Conservation (phyloP, 2,113 vertebrate species). For the Phaethon lepturus region DNA sequence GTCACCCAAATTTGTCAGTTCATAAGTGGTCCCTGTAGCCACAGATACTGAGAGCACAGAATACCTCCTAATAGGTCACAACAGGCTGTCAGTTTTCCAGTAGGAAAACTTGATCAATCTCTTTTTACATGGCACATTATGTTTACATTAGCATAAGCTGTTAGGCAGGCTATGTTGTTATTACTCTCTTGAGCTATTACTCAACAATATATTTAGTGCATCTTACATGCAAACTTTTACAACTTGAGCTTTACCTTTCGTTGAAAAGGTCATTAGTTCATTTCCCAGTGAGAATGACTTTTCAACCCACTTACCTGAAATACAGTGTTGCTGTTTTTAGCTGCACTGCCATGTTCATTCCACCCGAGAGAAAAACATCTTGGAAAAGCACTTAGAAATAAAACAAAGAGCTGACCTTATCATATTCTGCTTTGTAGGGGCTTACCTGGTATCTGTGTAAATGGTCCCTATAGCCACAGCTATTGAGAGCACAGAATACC, state of each 20-base stretch:
- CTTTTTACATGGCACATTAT: conserved; percentile 53
- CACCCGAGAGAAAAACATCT: conserved; percentile 42
- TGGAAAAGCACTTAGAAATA: conserved; percentile 63
- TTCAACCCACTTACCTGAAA: conserved; percentile 61
- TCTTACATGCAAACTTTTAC: conserved; percentile 32
- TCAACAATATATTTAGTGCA: conserved; percentile 45
- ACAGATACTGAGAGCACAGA: neutral
- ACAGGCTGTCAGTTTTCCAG: conserved; percentile 43
- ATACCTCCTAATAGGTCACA: neutral
- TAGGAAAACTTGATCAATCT: conserved; percentile 61
- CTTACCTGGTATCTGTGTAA: conserved; percentile 67
- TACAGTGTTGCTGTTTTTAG: conserved; percentile 50
- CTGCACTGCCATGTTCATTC: conserved; percentile 17
- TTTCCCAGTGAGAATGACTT: conserved; percentile 60
- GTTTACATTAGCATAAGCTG: conserved; percentile 53
- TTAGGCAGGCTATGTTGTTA: conserved; percentile 48
- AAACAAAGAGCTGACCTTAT: conserved; percentile 66
- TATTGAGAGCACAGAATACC: conserved; percentile 12
- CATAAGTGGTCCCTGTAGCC: conserved; percentile 14
- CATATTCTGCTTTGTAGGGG: conserved; percentile 56
- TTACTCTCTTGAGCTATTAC: conserved; percentile 42
- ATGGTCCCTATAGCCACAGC: conserved; percentile 36
- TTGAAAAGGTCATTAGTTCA: conserved; percentile 69
- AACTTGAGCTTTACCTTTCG: conserved; percentile 21
- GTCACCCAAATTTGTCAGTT: conserved; percentile 22